Conservation (phyloP, 2,797 vertebrate genomes). For the Cossypha niveicapilla region DNA sequence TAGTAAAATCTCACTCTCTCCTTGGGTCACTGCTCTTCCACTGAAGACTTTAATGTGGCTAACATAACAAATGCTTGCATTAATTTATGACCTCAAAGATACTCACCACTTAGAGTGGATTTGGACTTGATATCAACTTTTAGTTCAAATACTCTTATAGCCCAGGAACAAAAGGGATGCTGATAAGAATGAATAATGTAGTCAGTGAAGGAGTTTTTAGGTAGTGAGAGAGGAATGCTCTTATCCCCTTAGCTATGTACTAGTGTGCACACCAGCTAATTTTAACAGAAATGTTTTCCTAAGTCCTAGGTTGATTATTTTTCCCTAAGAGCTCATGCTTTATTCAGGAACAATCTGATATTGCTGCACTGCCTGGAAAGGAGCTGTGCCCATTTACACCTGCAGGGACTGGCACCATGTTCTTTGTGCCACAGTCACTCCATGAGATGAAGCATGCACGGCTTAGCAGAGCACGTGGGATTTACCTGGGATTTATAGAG, state of each 20-base stretch:
- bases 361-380: background rate
- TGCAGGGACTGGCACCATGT: rapidly evolving
- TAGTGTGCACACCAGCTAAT: background rate
- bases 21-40: background rate
- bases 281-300: background rate
- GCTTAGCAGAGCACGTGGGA: background rate
- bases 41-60: background rate
- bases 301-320: background rate
- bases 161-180: background rate
- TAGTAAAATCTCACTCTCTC: background rate
- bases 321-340: background rate
- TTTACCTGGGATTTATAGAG: background rate
- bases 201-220: background rate
- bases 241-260: background rate
- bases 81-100: background rate
- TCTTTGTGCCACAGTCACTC: background rate
- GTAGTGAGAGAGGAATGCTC: background rate
- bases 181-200: background rate
- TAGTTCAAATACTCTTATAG: background rate
- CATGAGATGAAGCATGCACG: rapidly evolving
- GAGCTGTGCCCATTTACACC: background rate
- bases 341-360: background rate
- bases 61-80: rapidly evolving
- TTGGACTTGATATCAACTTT: background rate
- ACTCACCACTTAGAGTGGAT: background rate